Evolutionary conservation across 2,797 vertebrate species (phyloP), one percentile per base, ranked within the genome.

Genomic region (Varecia variegata): DNA sequence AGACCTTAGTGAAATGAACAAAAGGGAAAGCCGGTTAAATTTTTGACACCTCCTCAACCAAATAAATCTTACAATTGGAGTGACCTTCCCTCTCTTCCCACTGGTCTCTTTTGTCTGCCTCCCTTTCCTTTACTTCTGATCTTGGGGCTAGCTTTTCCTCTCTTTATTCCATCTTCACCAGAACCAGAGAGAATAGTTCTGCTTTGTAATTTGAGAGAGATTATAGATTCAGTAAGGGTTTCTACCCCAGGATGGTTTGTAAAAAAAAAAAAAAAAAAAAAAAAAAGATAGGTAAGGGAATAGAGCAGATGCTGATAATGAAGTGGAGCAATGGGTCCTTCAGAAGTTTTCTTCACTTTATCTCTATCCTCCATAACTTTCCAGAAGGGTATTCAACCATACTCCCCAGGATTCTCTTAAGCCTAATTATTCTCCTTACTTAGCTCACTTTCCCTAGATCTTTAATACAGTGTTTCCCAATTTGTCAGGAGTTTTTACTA

Each of bases 1-100:
- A 94, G 32, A 65, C 82, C 38, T 81, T 70, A 45, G 68, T 68
- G 74, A 96, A 76, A 17, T 96, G 98, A 98, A 99, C 98, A 99
- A 99, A 98, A 97, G 89, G 71, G 47, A 95, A 88, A 7, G 94
- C 96, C 97, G 96, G 97, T 98, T 99, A 98, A 98, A 98, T 97
- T 98, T 98, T 98, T 99, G 98, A 98, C 97, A 97, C 97, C 95
- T 71, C 89, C 85, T 96, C 5, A 60, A 84, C 74, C 81, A 97
- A 96, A 84, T 65, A 93, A 96, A 73, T 54, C 9, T 76, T 86
- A 47, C 60, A 43, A 9, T 88, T 52, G 30, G 18, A 67, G 62
- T 79, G 62, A 76, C 88, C 52, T 94, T 92, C 21, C n/a, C 60
- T 50, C 40, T 62, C 27, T 89, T 89, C 35, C 25, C 17, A 60